Evolutionary conservation across 2,888 invertebrate genomes (phyloP), one percentile per base, ranked within the genome.

Genomic region (Agrochola lota): DNA sequence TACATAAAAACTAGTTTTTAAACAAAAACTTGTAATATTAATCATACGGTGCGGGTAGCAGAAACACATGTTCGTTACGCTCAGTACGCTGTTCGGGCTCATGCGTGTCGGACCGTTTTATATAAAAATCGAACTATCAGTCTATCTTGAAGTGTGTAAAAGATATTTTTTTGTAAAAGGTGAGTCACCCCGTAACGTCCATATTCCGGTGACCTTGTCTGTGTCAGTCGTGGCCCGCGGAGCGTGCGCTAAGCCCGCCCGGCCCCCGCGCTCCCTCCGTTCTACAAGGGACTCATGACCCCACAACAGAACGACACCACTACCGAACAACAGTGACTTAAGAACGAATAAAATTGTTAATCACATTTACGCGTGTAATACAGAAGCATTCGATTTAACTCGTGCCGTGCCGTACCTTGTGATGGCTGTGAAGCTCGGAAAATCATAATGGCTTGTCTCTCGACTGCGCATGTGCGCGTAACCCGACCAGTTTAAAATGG

Each of bases 391-490:
- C 49, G 63, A 63, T 83, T 81, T 35, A 73, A 70, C 64, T 67
- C 74, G 57, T 71, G 74, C 70, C 69, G 77, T 78, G 57, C 26
- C 73, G 77, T 83, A 52, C 60, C 71, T 5, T 71, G 46, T 46
- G 46, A 46, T 46, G 46, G 46, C 15, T 30, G 73, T 71, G 78
- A 79, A 74, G 74, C 69, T 69, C 77, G 69, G 73, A 79, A 84
- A 81, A 77, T 76, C 75, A 78, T 78, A 78, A 79, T 85, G 78
- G 68, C 73, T 77, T 73, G 80, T 69, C 71, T 72, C 75, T 64
- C 52, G 60, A 86, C 68, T 90, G 93, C 94, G 94, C 94, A 94
- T 94, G 94, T 91, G 92, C 90, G 72, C 49, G 69, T 52, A 84
- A 91, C 74, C 82, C 90, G 80, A 73, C 79, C 71, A 78, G 78